phyloP scores from a whole-genome alignment of 2,888 invertebrate genomes.

The Tiliacea citrago region DNA sequence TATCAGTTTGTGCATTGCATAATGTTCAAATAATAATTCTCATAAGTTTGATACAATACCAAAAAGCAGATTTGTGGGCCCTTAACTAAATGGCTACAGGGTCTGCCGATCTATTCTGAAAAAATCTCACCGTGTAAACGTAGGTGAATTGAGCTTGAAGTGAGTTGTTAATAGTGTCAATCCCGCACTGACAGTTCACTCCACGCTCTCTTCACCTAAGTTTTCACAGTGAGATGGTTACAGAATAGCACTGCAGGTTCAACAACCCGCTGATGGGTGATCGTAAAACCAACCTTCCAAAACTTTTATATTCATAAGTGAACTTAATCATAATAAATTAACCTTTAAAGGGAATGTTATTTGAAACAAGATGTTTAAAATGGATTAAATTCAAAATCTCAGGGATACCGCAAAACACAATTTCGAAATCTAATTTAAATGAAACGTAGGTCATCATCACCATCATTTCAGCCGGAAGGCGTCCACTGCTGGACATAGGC shows the following conservation, averaged over 20 bases:
- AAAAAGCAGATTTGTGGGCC: background rate
- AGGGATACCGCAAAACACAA: background rate
- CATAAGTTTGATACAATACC: background rate
- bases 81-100: conserved; percentile 5
- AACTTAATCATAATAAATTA: conserved; percentile 1
- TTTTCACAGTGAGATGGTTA: no score
- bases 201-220: no score
- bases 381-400: background rate
- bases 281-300: conserved; percentile 4
- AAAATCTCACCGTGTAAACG: no score
- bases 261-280: background rate
- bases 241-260: no score
- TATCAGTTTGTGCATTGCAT: background rate
- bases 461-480: no score
- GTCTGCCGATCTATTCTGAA: no score
- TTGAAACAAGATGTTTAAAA: background rate
- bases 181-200: no score
- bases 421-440: background rate
- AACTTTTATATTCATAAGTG: background rate
- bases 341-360: background rate
- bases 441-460: no score
- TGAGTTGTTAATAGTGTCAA: no score
- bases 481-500: no score
- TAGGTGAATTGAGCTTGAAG: no score
- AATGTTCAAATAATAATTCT: background rate